Evolutionary conservation across 2,888 invertebrate species (phyloP).

Genomic region (Pristionchus arcanus): DNA sequence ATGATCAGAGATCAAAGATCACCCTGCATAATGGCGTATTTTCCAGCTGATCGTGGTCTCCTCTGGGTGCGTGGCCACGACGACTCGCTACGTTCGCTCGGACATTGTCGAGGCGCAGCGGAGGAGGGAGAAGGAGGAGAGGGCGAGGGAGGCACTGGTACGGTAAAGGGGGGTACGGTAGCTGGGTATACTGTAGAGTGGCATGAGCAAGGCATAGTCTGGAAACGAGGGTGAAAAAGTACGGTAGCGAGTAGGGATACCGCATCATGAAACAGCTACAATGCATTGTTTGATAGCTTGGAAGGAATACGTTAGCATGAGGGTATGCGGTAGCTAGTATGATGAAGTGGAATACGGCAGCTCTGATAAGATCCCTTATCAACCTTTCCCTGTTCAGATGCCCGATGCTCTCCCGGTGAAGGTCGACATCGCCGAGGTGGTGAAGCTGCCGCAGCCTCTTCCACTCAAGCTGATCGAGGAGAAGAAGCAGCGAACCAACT

Average conservation of each 20-base stretch:
- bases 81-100: constrained; percentile 39
- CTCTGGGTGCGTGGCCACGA: constrained; percentile 8
- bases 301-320: too few species aligned
- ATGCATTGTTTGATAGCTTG: too few species aligned
- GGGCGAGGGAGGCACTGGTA: constrained; percentile 13
- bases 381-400: neutral
- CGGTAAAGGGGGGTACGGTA: neutral
- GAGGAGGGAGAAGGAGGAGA: constrained; percentile 48
- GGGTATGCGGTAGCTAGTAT: too few species aligned
- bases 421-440: neutral
- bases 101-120: constrained; percentile 53
- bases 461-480: neutral
- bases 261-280: neutral
- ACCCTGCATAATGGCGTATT: neutral
- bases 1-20: neutral
- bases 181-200: neutral
- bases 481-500: neutral
- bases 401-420: neutral
- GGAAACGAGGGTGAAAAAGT: too few species aligned
- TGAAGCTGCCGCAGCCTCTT: neutral
- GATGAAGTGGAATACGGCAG: neutral
- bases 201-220: too few species aligned
- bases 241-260: too few species aligned
- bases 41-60: constrained; percentile 50
- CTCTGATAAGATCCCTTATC: neutral